Evolutionary conservation across 2,113 vertebrate genomes (phyloP), one percentile per base, ranked within the genome.

Genomic region (Labeo catla): DNA sequence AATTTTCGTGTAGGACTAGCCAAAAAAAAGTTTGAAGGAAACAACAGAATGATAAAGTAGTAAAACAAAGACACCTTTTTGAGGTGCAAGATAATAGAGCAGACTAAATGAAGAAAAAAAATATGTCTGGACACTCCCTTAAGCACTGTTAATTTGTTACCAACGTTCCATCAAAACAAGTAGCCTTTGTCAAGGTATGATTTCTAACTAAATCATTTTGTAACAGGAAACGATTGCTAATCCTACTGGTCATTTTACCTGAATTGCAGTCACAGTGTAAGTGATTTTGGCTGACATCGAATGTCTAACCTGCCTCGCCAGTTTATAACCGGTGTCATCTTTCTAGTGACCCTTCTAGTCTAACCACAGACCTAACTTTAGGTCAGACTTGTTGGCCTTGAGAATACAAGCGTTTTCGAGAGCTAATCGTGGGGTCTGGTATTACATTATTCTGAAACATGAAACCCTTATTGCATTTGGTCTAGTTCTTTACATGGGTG

Each of bases 311-410:
- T 86, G 77, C 11, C 86, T 87, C 65, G 86, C 11, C 36, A 0
- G 2, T 43, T 65, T 86, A 89, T 87, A 91, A 89, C 86, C 15
- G 80, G 91, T 86, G 86, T 92, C 87, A 54, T 91, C 89, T 93
- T 93, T 92, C 93, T 86, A 81, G 4, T 86, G 88, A 90, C 88
- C 85, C 81, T 85, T 84, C 80, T 63, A 61, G 21, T 34, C 61
- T 50, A 5, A 83, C 76, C 6, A 13, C 39, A 68, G 68, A 45
- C 10, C 9, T 81, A 61, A 88, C 88, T 86, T 79, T 59, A 88
- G 87, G 86, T 88, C 59, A 36, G 5, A 86, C 74, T 85, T 78
- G 84, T 88, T 90, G 73, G 57, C 43, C 74, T 63, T 63, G 82
- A 34, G 36, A 74, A 84, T 74, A 87, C 61, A 81, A 63, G 21